Evolutionary conservation across 2,888 invertebrate species (phyloP).

Genomic region (Amphimallon solstitiale): DNA sequence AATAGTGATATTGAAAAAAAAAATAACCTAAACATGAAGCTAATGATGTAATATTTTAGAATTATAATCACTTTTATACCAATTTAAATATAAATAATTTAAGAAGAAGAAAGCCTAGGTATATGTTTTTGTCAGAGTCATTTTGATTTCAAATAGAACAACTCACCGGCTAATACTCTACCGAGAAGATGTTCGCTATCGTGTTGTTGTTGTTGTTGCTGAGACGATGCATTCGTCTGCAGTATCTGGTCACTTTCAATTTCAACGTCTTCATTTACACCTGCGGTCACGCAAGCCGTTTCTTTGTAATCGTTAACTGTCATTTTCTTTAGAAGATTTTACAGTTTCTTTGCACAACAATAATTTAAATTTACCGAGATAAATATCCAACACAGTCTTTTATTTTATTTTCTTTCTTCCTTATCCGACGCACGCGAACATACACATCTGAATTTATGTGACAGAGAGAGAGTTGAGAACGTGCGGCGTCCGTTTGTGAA

Average conservation of each 20-base stretch:
- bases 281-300: constrained; percentile 63
- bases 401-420: too few relatives aligned
- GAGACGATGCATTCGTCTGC: constrained; percentile 32
- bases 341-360: constrained; percentile 7
- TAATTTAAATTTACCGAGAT: neutral
- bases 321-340: constrained; percentile 58
- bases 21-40: too few relatives aligned
- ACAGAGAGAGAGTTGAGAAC: too few relatives aligned
- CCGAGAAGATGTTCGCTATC: constrained; percentile 68
- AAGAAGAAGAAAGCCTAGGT: too few relatives aligned
- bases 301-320: constrained; percentile 69
- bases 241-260: constrained; percentile 50
- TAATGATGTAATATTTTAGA: too few relatives aligned
- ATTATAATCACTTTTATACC: too few relatives aligned
- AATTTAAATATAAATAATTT: too few relatives aligned
- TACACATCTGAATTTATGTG: neutral
- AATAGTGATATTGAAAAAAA: too few relatives aligned
- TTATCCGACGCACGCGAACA: neutral
- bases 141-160: neutral
- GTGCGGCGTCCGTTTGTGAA: constrained; percentile 34
- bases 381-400: neutral
- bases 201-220: constrained; percentile 25
- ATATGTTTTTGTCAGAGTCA: too few relatives aligned
- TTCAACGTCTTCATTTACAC: constrained; percentile 58
- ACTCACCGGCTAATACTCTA: constrained; percentile 69